These are phyloP conservation scores for Lepus townsendii DNA, from an alignment of 2,797 vertebrate species.

Conservation along the genomic window DNA sequence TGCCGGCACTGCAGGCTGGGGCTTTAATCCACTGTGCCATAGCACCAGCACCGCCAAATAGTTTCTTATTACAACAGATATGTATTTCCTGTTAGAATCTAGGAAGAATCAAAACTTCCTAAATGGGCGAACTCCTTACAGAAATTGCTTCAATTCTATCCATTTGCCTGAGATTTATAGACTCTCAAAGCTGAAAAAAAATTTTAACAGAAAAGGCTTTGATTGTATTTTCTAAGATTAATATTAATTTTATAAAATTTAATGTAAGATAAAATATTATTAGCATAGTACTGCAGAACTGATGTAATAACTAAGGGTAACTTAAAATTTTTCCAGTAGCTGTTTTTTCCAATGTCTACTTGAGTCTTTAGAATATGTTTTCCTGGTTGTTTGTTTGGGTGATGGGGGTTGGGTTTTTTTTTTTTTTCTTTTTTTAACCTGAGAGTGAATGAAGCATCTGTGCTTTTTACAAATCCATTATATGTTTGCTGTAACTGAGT, in stretches of 20 bases:
- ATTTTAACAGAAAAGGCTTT: not conserved
- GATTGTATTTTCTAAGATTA: not conserved
- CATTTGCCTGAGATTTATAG: not conserved
- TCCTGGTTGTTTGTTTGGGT: not conserved
- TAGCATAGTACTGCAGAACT: not conserved
- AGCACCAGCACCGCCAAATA: not conserved
- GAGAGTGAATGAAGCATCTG: not conserved
- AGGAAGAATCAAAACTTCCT: not conserved
- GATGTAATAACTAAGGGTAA: not conserved
- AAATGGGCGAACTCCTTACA: not conserved
- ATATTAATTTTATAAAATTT: not conserved
- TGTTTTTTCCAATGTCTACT: not conserved
- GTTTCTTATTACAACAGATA: not conserved
- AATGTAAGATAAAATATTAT: not conserved
- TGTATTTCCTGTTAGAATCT: not conserved
- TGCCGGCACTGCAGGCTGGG: too few species aligned
- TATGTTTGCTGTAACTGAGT: not conserved
- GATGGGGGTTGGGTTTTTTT: too few species aligned
- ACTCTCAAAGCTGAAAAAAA: not conserved
- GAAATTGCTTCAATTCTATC: not conserved
- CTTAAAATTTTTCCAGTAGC: not conserved
- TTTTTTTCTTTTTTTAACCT: not conserved
- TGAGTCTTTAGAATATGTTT: not conserved
- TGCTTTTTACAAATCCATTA: not conserved
- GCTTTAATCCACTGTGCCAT: too few species aligned